A percentile compares a stretch with the other conserved stretches of the same genome.
Conservation (phyloP, 2,797 vertebrate species). For the Anas capensis region DNA sequence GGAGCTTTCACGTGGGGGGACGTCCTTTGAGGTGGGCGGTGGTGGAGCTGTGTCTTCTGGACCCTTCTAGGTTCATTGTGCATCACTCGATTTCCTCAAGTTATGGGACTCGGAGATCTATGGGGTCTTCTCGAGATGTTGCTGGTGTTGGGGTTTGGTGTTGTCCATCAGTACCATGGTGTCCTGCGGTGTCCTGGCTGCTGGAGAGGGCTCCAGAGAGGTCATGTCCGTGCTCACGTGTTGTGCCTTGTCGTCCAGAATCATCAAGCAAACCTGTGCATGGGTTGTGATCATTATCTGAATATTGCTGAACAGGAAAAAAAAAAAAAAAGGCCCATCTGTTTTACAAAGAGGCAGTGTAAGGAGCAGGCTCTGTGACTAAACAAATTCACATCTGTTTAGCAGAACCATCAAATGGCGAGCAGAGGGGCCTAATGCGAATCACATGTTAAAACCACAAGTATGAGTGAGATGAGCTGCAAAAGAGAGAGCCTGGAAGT, state of each 20-base stretch:
- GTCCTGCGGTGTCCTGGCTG: not conserved
- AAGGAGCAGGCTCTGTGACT: slow-evolving; percentile 65
- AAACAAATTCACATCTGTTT: slow-evolving; percentile 76
- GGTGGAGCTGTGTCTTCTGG: not conserved
- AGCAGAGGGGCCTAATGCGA: slow-evolving; percentile 68
- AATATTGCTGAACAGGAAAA: not conserved
- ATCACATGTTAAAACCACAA: slow-evolving; percentile 74
- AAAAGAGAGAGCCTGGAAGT: slow-evolving; percentile 61
- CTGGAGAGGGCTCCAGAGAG: not conserved
- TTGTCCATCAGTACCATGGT: not conserved
- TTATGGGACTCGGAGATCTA: not conserved
- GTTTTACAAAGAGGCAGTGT: slow-evolving; percentile 56
- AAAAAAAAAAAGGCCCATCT: slow-evolving; percentile 51
- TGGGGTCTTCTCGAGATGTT: not conserved
- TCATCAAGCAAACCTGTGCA: not conserved
- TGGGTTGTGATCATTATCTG: not conserved
- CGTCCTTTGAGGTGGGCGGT: rapidly evolving
- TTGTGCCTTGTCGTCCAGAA: not conserved
- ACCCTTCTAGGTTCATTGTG: rapidly evolving
- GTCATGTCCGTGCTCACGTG: not conserved
- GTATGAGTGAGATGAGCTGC: slow-evolving; percentile 66
- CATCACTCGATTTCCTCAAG: not conserved
- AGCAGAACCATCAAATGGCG: slow-evolving; percentile 64
- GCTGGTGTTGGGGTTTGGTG: not conserved
- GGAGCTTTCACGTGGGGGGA: not conserved